phyloP scores from a whole-genome alignment of 2,113 vertebrate genomes.

The Brienomyrus brachyistius region DNA sequence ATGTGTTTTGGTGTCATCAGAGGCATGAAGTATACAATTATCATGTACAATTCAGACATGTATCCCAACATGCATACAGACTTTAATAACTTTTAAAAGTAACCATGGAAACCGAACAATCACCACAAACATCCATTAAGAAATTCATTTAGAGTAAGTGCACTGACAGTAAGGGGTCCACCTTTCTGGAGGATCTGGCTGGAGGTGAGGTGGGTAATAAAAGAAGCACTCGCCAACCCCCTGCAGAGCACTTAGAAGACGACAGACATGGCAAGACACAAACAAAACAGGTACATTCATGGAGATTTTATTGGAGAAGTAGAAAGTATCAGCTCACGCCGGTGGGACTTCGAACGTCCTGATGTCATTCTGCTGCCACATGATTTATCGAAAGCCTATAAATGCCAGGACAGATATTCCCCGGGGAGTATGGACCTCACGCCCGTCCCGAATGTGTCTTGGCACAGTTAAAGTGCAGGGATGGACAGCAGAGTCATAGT shows the following conservation, averaged over 20 bases:
- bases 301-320: background rate
- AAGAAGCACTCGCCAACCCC: background rate
- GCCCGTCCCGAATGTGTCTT: background rate
- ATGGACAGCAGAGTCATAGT: background rate
- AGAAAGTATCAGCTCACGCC: background rate
- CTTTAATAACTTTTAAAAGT: background rate
- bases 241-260: background rate
- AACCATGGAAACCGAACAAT: background rate
- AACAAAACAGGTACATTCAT: background rate
- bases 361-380: background rate
- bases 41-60: background rate
- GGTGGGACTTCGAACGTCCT: background rate
- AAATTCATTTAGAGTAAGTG: background rate
- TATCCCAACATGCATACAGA: background rate
- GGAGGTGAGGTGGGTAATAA: background rate
- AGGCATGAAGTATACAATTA: background rate
- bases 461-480: background rate
- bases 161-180: background rate
- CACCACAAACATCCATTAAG: background rate
- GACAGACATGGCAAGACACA: background rate
- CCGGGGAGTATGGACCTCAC: background rate
- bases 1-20: background rate
- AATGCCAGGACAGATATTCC: background rate
- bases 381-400: background rate
- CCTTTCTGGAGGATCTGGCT: background rate